Base-by-base conservation (phyloP, 2,888 invertebrate genomes). In the Sminthurinus aureus region DNA sequence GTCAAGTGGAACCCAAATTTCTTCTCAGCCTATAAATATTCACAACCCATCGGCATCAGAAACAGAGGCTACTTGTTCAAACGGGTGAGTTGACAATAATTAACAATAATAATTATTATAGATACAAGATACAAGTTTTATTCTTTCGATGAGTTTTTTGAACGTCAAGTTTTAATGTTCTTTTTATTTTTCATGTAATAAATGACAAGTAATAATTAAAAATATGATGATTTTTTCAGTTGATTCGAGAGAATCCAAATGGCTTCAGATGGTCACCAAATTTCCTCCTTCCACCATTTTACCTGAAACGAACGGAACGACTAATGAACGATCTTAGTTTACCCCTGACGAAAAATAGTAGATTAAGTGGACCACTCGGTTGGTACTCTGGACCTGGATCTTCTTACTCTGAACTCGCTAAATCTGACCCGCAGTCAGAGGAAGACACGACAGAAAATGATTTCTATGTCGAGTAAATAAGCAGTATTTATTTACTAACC, bases 1-100 rank as follows among this genome's bases (percentile, higher is more conserved):
- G 52, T 84, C 15, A 86, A 85, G 58, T 87, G 86, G 86, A 84
- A 83, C 58, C 87, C 86, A 4, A 85, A 84, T 67, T 87, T 85
- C 85, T 84, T 85, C 58, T 83, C 87, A 51, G 83, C 83, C 52
- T 84, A 83, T 58, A 74, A 85, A 18, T 85, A 87, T 67, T 86
- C 86, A 13, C 82, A 84, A 15, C 87, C 87, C 9, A 81, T 81
- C 8, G 81, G 81, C 8, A 81, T 81, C 64, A 58, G 81, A 2
- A 81, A 73, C 74, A 74, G 81, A 12, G 81, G 81, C 0, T 81
- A 81, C 74, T 81, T 81, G 64, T 81, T 74, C 75, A 81, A 81
- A 73, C 73, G 81, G 73, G 81, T 81, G 22, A 58, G 81, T 73
- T 38, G n/a, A 15, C 22, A 69, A 22, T 69, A 22, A n/a, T 13